Evolutionary conservation across 2,888 invertebrate species (phyloP), one percentile per base, ranked within the genome.

Genomic region (Cataglyphis rosenhaueri): DNA sequence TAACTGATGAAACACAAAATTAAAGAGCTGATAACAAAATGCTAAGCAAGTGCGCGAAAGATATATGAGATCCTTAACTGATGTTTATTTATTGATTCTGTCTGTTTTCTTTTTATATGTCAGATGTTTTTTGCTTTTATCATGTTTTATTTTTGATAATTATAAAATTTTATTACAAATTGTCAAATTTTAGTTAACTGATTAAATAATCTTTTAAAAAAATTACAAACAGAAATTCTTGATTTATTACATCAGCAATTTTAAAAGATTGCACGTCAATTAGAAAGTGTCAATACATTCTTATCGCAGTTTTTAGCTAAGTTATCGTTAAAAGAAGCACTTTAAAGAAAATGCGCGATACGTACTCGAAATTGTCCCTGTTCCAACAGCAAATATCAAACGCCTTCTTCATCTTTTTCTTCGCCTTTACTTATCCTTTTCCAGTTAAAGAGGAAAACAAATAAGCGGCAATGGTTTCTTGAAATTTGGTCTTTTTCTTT

Each of bases 1-100:
- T 79, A 79, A 79, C 78, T 79, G 59, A 79, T 79, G 59, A 44
- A 70, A 70, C 70, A 70, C 70, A 48, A 70, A 79, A 79, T 79
- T 59, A 79, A 79, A 79, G 70, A 21, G 44, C 25, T 44, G 78
- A 79, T 79, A 79, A 78, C 41, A 59, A 32, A 68, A 48, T 44
- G 44, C 44, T 59, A 57, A 70, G 44, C 32, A 21, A 48, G 59
- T 44, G 35, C 44, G 8, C 59, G 44, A 38, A 59, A 70, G 70
- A 25, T 44, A 70, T 8, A 61, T 35, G 59, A 70, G 70, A 79
- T 79, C 21, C 70, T 70, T 61, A 70, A 79, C 44, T 78, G 25
- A 70, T 78, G 59, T 59, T 79, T 79, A 79, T 35, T 70, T 70
- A 70, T 70, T n/a, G 70, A 57, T 68, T 44, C 3, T 18, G 29